phyloP scores from a whole-genome alignment of 2,888 invertebrate species.

The Mylabris sibirica region DNA sequence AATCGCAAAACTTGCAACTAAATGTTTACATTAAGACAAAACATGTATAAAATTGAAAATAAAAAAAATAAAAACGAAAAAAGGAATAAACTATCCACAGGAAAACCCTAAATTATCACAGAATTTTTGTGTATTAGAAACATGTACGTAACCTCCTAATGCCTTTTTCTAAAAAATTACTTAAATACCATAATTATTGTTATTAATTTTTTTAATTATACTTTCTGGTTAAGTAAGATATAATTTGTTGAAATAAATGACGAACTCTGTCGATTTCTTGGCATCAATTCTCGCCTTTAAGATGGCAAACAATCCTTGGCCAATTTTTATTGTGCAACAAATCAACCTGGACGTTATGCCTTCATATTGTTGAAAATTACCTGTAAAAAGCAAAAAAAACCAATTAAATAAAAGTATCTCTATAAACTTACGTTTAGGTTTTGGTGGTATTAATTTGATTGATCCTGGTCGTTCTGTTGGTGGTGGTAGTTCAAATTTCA shows the following conservation, averaged over 20 bases:
- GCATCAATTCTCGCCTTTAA: conserved; percentile 14
- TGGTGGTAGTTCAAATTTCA: conserved; percentile 65
- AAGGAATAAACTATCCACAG: conserved; percentile 21
- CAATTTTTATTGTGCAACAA: conserved; percentile 29
- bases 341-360: conserved; percentile 36
- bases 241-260: conserved; percentile 35
- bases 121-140: conserved; percentile 15
- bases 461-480: conserved; percentile 76
- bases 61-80: background rate
- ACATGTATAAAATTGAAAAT: background rate
- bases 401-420: conserved; percentile 39
- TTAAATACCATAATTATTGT: background rate
- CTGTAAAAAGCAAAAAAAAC: conserved; percentile 49
- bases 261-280: conserved; percentile 39
- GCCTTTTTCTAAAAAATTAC: background rate
- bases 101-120: background rate
- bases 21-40: conserved; percentile 20
- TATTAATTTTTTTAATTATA: background rate
- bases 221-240: background rate
- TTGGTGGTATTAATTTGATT: conserved; percentile 86
- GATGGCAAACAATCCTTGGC: conserved; percentile 43
- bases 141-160: conserved; percentile 24
- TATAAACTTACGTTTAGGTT: conserved; percentile 88
- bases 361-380: conserved; percentile 32
- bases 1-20: conserved; percentile 31